Conservation (phyloP, 2,113 vertebrate genomes). For the Muntiacus muntjak region DNA sequence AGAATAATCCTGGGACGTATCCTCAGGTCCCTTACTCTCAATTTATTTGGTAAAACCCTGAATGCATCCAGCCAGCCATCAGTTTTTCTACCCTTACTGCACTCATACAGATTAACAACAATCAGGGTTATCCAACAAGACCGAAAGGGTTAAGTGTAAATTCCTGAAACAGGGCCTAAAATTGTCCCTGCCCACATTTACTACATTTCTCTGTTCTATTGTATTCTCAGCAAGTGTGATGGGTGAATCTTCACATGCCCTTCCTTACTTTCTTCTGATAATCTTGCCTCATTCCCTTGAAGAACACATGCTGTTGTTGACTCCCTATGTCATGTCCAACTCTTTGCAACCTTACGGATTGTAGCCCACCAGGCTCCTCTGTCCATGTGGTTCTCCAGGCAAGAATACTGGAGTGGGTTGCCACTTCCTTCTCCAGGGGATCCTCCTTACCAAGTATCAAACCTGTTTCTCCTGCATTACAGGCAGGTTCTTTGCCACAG, state of each 20-base stretch:
- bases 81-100: background rate
- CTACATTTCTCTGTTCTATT: background rate
- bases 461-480: background rate
- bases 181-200: background rate
- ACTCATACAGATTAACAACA: background rate
- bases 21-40: background rate
- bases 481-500: background rate
- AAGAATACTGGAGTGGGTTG: background rate
- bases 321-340: background rate
- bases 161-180: background rate
- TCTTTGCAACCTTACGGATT: background rate
- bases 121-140: background rate
- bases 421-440: background rate
- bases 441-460: background rate
- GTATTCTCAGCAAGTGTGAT: background rate
- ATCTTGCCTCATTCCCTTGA: background rate
- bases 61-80: background rate
- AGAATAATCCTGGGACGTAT: background rate
- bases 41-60: background rate
- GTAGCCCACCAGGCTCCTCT: background rate
- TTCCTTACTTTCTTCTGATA: background rate
- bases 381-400: background rate
- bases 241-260: rapidly evolving
- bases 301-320: background rate
- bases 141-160: background rate